Conservation (phyloP, 2,888 invertebrate genomes). For the Alentia gelatinosa region DNA sequence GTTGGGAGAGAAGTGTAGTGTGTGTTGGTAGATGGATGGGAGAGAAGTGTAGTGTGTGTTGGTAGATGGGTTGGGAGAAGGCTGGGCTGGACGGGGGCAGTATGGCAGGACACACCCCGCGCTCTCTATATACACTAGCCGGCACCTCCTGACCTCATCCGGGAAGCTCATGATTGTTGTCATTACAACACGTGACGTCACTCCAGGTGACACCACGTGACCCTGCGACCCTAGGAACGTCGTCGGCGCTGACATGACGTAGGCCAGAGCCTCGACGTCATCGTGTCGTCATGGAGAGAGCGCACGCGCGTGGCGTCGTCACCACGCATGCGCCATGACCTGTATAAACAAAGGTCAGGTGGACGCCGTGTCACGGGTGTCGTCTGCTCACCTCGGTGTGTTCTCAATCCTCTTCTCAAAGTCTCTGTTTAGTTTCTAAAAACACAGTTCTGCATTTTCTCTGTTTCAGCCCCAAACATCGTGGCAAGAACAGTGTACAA, state of each 20-base stretch:
- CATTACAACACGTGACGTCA: background rate
- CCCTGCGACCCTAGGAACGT: background rate
- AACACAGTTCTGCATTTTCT: too few relatives aligned
- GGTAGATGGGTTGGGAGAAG: too few relatives aligned
- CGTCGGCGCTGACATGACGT: background rate
- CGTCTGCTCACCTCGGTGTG: background rate
- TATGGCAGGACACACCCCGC: too few relatives aligned
- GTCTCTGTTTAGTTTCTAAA: too few relatives aligned
- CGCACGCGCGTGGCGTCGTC: slow-evolving; percentile 14
- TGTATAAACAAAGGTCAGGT: background rate
- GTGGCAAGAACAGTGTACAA: too few relatives aligned
- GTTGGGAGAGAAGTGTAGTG: too few relatives aligned
- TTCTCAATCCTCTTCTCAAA: background rate
- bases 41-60: too few relatives aligned
- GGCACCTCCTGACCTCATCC: too few relatives aligned
- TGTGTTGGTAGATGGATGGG: too few relatives aligned
- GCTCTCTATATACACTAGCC: too few relatives aligned
- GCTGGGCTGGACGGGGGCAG: too few relatives aligned
- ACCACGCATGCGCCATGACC: background rate
- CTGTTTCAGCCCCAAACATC: too few relatives aligned
- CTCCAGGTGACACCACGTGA: background rate
- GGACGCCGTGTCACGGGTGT: background rate
- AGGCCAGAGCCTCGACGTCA: slow-evolving; percentile 24
- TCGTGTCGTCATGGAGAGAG: background rate
- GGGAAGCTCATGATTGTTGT: background rate